Evolutionary conservation across 1,140 invertebrate species (phyloP), one percentile per base, ranked within the genome.

Genomic region (Lepidurus couesii): DNA sequence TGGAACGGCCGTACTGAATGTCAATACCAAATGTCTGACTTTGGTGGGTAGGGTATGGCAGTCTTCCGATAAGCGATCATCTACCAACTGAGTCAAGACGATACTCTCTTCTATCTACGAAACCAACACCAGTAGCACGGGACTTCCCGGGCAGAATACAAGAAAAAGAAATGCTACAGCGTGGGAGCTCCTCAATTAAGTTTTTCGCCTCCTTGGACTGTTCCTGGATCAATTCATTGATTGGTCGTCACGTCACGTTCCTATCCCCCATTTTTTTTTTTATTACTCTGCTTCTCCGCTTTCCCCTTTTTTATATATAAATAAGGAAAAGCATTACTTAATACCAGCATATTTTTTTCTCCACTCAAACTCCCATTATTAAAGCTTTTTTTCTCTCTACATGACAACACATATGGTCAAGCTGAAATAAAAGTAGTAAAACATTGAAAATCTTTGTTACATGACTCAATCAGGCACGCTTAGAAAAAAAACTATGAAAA

Each of bases 41-140:
- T 34, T 65, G 53, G 53, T 65, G 53, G 53, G 53, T 7, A 65
- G 53, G 13, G 13, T 7, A 65, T 65, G 53, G 53, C 13, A 13
- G 53, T 65, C 53, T 65, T 65, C 16, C 21, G 53, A 65, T 65
- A 65, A 65, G 53, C 53, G 53, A 65, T 65, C 53, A 65, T 65
- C 53, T 65, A 21, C 53, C 53, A 21, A 65, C 53, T 65, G 21
- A 65, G 13, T 13, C 53, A 65, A 65, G 53, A 65, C 53, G 53
- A 21, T 65, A n/a, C 53, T 65, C 13, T 65, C 21, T n/a, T 21
- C 53, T 65, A 65, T 65, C 16, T 65, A 65, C 53, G n/a, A 65
- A 13, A 7, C 8, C 53, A 65, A 9, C n/a, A 16, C 53, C 53
- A 34, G 34, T 34, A 34, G 3, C 21, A 65, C 6, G 5, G 9